Conservation (phyloP, 2,888 invertebrate species). For the Scaptomyza polygonia region DNA sequence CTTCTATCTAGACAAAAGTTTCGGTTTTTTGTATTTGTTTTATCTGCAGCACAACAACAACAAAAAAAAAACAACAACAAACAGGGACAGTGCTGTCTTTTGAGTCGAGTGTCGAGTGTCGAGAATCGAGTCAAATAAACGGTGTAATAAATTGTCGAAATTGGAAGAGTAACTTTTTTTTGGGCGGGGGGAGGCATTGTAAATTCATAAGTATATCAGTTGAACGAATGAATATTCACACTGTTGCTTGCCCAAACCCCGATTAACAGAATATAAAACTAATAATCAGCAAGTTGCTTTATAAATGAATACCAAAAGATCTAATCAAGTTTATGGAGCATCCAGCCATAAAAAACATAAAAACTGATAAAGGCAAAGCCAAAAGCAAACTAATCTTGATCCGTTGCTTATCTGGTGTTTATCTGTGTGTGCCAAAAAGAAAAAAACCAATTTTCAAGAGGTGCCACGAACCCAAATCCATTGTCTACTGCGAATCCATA, state of each 20-base stretch:
- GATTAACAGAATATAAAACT: conserved; percentile 15
- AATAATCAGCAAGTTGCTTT: conserved; percentile 31
- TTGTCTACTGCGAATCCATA: conserved; percentile 50
- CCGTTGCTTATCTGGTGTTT: conserved; percentile 62
- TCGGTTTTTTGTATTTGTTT: too few species aligned
- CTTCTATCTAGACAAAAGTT: conserved; percentile 69
- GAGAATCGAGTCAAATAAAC: conserved; percentile 62
- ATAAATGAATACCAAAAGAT: conserved; percentile 41
- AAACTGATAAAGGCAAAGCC: conserved; percentile 44
- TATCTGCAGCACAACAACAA: conserved; percentile 50
- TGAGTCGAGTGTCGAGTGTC: conserved; percentile 33
- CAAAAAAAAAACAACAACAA: too few species aligned
- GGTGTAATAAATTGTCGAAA: conserved; percentile 78
- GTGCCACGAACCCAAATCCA: conserved; percentile 16
- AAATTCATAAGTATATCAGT: conserved; percentile 80
- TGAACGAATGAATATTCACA: conserved; percentile 46
- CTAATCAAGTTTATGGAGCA: conserved; percentile 70
- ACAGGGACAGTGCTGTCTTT: conserved; percentile 61
- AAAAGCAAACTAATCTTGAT: conserved; percentile 60
- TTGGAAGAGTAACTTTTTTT: conserved; percentile 71
- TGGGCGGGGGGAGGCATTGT: conserved; percentile 54
- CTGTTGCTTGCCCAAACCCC: conserved; percentile 61
- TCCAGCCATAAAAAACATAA: conserved; percentile 37
- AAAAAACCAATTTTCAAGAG: not conserved
- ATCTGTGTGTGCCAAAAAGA: conserved; percentile 60